Percentiles rank a stretch among this genome's conserved stretches.
Conservation (phyloP, 2,888 invertebrate genomes). For the Andrena camellia region DNA sequence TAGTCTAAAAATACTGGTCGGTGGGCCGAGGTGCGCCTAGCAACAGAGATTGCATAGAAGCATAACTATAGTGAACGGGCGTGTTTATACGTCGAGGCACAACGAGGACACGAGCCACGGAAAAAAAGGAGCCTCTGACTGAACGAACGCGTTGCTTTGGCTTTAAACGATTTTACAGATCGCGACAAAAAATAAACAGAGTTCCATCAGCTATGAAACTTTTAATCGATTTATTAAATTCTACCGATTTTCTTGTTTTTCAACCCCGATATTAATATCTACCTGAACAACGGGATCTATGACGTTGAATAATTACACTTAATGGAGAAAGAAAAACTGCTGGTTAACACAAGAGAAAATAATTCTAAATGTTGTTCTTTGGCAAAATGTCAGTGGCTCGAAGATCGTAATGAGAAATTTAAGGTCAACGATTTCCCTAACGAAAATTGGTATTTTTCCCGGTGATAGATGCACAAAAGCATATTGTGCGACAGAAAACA, state of each 20-base stretch:
- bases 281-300: no score
- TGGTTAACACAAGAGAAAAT: no score
- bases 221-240: neutral
- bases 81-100: constrained; percentile 73
- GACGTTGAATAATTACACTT: no score
- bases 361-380: no score
- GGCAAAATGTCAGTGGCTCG: no score
- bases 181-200: neutral
- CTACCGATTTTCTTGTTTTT: no score
- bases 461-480: neutral
- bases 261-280: no score
- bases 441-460: neutral
- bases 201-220: neutral
- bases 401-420: no score
- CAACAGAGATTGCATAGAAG: constrained; percentile 81
- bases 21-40: constrained; percentile 80
- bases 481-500: constrained; percentile 11
- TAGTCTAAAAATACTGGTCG: constrained; percentile 80
- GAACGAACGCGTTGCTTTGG: constrained; percentile 35
- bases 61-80: constrained; percentile 75
- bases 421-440: neutral
- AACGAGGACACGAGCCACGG: constrained; percentile 74
- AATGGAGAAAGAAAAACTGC: no score
- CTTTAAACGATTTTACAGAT: constrained; percentile 33
- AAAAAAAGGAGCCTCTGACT: constrained; percentile 60